Evolutionary conservation across 23 tunicate species (phyloP).

Genomic region (Trididemnum clinides): DNA sequence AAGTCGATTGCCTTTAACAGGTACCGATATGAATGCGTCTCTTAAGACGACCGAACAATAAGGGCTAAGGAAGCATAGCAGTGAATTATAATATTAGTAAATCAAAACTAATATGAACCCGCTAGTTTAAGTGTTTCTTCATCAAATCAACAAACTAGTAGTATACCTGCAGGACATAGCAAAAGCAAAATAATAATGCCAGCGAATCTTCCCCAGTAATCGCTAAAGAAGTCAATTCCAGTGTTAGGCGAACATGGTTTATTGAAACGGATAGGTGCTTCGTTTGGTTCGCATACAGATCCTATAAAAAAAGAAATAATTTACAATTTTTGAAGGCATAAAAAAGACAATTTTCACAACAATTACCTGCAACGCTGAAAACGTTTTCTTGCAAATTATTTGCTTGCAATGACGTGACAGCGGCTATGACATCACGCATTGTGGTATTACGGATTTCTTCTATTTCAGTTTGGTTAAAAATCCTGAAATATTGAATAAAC

Average conservation of each 20-base stretch:
- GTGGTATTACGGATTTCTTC: slow-evolving; percentile 67
- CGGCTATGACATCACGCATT: slow-evolving; percentile 67
- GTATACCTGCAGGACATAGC: slow-evolving; percentile 72
- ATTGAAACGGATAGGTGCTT: neutral
- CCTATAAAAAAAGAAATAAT: neutral
- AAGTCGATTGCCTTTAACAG: too few species aligned
- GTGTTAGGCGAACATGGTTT: slow-evolving; percentile 73
- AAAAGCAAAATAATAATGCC: slow-evolving; percentile 68
- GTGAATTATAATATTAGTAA: too few species aligned
- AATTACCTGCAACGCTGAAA: slow-evolving; percentile 59
- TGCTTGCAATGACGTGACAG: slow-evolving; percentile 45
- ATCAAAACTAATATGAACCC: too few species aligned
- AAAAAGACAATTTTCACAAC: too few species aligned
- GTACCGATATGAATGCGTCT: too few species aligned
- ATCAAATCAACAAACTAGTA: too few species aligned
- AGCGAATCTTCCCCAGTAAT: slow-evolving; percentile 65
- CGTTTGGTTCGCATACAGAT: neutral
- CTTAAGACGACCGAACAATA: too few species aligned
- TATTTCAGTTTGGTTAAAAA: slow-evolving; percentile 46
- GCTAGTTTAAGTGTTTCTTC: too few species aligned
- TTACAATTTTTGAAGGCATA: neutral
- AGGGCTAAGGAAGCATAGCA: too few species aligned
- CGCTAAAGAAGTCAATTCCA: slow-evolving; percentile 69
- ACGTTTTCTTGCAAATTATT: slow-evolving; percentile 56
- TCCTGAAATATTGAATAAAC: too few species aligned